Base-by-base conservation (phyloP, 2,113 vertebrate species). In the Casuarius casuarius region DNA sequence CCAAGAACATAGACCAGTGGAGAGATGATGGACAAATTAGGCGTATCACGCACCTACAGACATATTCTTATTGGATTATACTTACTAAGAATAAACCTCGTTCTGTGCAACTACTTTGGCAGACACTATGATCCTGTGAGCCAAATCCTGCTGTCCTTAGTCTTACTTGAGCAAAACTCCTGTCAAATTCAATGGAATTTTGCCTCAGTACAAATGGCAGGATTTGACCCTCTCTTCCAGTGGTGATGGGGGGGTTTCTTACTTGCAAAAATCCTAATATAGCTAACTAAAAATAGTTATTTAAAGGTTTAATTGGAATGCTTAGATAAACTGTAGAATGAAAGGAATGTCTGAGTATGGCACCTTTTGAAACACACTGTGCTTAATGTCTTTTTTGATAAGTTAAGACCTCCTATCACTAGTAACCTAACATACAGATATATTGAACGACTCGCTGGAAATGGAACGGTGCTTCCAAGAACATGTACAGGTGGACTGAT, bases 61-160 rank as follows among this genome's bases (percentile, higher is more conserved):
- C 94, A 97, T 97, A 97, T 96, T 97, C 95, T 97, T 95, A 97
- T 94, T 97, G 97, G 97, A 97, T 98, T 97, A 98, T 96, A 95
- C 84, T 96, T 97, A 84, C 97, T 97, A 97, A 98, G 96, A 98
- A 97, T 96, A 97, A 96, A 96, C 95, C 96, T 94, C 73, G 96
- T 96, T 97, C 94, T 96, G 56, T 96, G 91, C 92, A 95, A 97
- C 87, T 97, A 91, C 97, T 98, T 97, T 96, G 97, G 96, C 96
- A 97, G 96, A 91, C 91, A 49, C 91, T 96, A 91, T 90, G 95
- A 97, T 96, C 96, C 87, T 97, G 74, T 96, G 97, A 97, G 97
- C 96, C 97, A 97, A 96, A 97, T 96, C 96, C 95, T 94, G 92
- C 95, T 97, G 96, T 95, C 96, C 96, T 96, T 96, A 96, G 95